Evolutionary conservation across 2,113 vertebrate species (phyloP), one percentile per base, ranked within the genome.

Genomic region (Aegotheles bennettii): DNA sequence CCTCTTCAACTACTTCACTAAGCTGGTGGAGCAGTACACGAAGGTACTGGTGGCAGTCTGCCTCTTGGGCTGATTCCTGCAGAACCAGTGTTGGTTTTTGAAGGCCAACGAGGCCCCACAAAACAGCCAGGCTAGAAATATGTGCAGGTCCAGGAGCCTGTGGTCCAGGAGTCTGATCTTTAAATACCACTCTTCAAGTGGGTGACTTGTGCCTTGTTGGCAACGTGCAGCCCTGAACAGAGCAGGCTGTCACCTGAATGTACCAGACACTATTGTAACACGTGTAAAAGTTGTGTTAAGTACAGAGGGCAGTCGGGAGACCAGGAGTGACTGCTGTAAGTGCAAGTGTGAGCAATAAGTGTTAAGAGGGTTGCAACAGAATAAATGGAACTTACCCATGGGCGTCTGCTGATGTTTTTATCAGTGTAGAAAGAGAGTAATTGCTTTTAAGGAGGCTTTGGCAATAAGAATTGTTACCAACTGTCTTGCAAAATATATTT

Each of bases 1-100:
- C 80, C 99, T 99, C 50, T 99, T 99, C 94, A 99, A 99, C 97
- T 99, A 99, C 96, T 99, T 99, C 95, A 99, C 99, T 28, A 99
- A 99, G 96, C 98, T 99, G 95, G 99, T 99, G 70, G 99, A 99
- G 23, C 99, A 99, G 97, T 99, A 99, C 91, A 99, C 99, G 9
- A 99, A 99, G 99, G 99, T 99, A 96, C 36, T 29, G 21, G 7
- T 17, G 26, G 38, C 51, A 23, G 6, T 47, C 53, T 14, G 13
- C 11, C 36, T 38, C 26, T 24, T 61, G 16, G 2, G 11, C 12
- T 24, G 61, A 11, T 65, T 25, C 38, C 40, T 67, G 45, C n/a
- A 11, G 4, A 47, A 21, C 38, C 65, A 25, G 13, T 9, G 10
- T 12, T 35, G 43, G 1, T 13, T 56, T 71, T n/a, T 33, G 16